phyloP scores from a whole-genome alignment of 1,140 invertebrate genomes.

The Drosophila sproati region DNA sequence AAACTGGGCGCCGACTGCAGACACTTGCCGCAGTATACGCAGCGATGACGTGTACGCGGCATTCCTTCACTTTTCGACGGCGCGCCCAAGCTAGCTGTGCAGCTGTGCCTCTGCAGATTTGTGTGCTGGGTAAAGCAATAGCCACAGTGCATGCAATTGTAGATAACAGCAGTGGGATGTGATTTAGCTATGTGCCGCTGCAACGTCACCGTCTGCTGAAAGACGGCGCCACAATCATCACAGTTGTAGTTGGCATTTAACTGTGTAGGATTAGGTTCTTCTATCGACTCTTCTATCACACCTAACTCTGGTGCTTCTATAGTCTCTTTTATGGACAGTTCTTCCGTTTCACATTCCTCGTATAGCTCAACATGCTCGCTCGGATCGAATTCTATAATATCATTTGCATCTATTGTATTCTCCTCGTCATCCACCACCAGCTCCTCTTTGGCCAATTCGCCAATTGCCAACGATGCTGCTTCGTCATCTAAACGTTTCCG shows the following conservation, averaged over 20 bases:
- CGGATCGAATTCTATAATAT: slow-evolving; percentile 46
- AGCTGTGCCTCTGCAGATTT: slow-evolving; percentile 38
- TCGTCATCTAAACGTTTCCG: neutral
- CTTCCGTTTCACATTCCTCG: slow-evolving; percentile 21
- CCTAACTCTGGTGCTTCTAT: neutral
- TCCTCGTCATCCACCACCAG: neutral
- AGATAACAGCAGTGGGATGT: slow-evolving; percentile 15
- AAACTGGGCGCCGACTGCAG: slow-evolving; percentile 49
- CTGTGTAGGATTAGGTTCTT: too few species aligned
- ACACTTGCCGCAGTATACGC: slow-evolving; percentile 52
- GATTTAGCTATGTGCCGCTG: slow-evolving; percentile 51
- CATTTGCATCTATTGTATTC: neutral
- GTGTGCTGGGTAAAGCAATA: slow-evolving; percentile 39
- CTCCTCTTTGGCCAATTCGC: neutral
- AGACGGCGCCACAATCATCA: slow-evolving; percentile 62
- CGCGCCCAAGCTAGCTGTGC: neutral
- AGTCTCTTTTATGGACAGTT: neutral
- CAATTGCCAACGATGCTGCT: neutral
- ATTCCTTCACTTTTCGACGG: neutral
- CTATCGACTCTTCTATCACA: too few species aligned
- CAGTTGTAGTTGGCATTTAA: slow-evolving; percentile 25
- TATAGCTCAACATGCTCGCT: slow-evolving; percentile 20
- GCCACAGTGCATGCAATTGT: slow-evolving; percentile 42
- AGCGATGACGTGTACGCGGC: slow-evolving; percentile 4
- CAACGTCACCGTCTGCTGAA: slow-evolving; percentile 43